phyloP scores from a whole-genome alignment of 2,113 vertebrate genomes.

The Pangasianodon hypophthalmus region DNA sequence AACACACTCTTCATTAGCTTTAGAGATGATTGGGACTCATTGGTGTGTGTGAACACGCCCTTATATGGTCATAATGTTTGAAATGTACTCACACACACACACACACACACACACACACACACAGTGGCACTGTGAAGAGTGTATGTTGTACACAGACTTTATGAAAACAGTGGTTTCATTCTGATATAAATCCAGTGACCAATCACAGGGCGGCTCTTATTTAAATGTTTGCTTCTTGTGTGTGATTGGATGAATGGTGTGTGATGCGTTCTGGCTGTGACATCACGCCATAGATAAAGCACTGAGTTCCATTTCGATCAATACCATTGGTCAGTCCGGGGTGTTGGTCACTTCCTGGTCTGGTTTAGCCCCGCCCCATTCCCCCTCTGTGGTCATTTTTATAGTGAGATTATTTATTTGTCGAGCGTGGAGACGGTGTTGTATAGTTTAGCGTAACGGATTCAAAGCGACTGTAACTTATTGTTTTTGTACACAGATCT shows the following conservation, averaged over 20 bases:
- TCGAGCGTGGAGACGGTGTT: conserved; percentile 72
- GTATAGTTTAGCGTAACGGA: conserved; percentile 90
- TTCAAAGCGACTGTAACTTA: conserved; percentile 94
- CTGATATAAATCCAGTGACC: neutral
- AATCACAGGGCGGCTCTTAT: conserved; percentile 3
- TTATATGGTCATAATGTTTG: neutral
- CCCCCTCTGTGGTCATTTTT: conserved; percentile 66
- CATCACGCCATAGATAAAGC: neutral
- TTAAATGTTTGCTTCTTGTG: too few species aligned
- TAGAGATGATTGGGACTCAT: neutral
- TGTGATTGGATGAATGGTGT: conserved; percentile 34
- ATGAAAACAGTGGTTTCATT: neutral
- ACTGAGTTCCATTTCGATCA: conserved; percentile 6
- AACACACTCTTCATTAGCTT: neutral
- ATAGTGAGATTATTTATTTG: conserved; percentile 76
- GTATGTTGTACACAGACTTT: neutral
- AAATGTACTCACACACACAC: neutral
- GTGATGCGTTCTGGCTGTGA: neutral
- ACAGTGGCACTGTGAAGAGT: conserved; percentile 26
- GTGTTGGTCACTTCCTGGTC: neutral
- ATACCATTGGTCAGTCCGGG: neutral
- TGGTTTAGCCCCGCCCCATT: conserved; percentile 8
- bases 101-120: conserved; percentile 25
- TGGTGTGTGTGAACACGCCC: neutral
- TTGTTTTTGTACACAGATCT: conserved; percentile 96